Base-by-base conservation (phyloP, 2,888 invertebrate genomes). In the Strigamia transsilvanica region DNA sequence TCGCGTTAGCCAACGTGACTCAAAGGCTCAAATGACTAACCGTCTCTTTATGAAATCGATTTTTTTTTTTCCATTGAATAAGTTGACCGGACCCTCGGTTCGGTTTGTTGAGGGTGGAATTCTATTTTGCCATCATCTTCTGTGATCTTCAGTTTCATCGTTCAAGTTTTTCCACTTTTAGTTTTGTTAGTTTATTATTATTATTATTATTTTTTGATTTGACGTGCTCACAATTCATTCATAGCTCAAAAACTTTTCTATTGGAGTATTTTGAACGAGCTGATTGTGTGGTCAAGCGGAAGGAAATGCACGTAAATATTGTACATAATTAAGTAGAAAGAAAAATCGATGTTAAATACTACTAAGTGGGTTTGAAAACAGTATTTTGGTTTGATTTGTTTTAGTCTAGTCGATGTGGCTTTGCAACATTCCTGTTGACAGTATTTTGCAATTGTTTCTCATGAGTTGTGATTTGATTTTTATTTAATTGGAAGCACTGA, bases 1-100 rank as follows among this genome's bases (percentile, higher is more conserved):
- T 99, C 83, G 99, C 99, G 84, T 91, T 99, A 87, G 97, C 97
- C 85, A 97, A 96, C 88, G 96, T 98, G 85, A 98, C 97, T 79
- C 97, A 98, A 89, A 92, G 97, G 87, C 92, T 98, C 86, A 97
- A 97, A 90, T 97, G 86, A 88, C 84, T 51, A 38, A 80, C 46
- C 80, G 32, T 51, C 32, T 51, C 78, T 83, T 80, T 38, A 78
- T 34, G 79, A 77, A n/a, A 78, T 1, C 38, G 21, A 46, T 15
- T 51, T 51, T 15, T 51, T 51, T 15, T 3, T 51, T 51, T 15
- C 2, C 1, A 13, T 6, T 51, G n/a, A 51, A 51, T 15, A 13
- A 46, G n/a, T n/a, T n/a, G 9, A 56, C n/a, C n/a, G n/a, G 9
- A 56, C 56, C 56, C 56, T 56, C 56, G 21, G 15, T 56, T 56